phyloP scores from a whole-genome alignment of 2,888 invertebrate species.

The Pharmacophagus antenor region DNA sequence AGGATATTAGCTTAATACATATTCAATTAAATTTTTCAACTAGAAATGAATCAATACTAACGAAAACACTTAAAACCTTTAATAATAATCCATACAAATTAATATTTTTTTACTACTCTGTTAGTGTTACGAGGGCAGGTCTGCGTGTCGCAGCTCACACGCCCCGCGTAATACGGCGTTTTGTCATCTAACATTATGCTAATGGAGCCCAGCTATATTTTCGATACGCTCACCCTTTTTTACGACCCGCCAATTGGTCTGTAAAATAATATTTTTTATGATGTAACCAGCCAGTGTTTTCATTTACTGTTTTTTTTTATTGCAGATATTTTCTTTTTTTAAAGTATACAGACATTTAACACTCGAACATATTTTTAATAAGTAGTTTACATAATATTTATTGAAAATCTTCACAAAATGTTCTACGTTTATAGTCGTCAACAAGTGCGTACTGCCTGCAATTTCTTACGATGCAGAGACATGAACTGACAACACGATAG shows the following conservation, averaged over 20 bases:
- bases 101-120: constrained; percentile 9
- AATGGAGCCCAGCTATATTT: constrained; percentile 69
- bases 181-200: constrained; percentile 74
- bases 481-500: too few relatives aligned
- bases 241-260: constrained; percentile 28
- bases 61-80: too few relatives aligned
- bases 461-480: too few relatives aligned
- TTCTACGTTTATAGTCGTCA: not conserved
- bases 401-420: not conserved
- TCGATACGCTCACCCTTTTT: constrained; percentile 62
- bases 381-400: too few relatives aligned
- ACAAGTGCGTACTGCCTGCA: not conserved
- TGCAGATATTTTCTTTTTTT: too few relatives aligned
- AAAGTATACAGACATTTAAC: too few relatives aligned
- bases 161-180: constrained; percentile 58
- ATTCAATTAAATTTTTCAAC: not conserved
- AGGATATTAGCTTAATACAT: too few relatives aligned
- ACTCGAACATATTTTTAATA: too few relatives aligned
- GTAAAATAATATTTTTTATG: constrained; percentile 1
- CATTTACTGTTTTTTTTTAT: too few relatives aligned
- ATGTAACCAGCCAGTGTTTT: not conserved
- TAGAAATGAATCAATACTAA: not conserved
- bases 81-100: not conserved
- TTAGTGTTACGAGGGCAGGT: constrained; percentile 12
- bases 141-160: constrained; percentile 24